Percentiles rank a stretch among this genome's conserved stretches.
Conservation (phyloP, 2,113 vertebrate species). For the Chaetodon auriga region DNA sequence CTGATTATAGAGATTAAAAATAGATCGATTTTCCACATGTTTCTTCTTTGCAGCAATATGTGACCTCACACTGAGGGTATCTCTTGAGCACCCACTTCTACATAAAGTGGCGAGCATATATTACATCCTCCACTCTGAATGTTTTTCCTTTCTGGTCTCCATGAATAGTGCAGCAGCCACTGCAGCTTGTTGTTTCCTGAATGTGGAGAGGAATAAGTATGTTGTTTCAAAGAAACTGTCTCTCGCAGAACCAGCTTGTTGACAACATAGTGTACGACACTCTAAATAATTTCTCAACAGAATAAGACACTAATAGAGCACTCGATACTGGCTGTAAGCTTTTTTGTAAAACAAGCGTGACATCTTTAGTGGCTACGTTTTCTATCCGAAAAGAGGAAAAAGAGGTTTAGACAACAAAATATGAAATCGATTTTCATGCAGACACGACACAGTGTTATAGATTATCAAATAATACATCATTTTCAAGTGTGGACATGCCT, state of each 20-base stretch:
- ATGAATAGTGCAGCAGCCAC: constrained; percentile 28
- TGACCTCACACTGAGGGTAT: neutral
- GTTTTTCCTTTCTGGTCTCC: neutral
- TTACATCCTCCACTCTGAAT: neutral
- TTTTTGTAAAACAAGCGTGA: constrained; percentile 15
- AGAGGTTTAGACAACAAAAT: neutral
- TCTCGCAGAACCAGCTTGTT: constrained; percentile 43
- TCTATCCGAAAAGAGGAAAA: neutral
- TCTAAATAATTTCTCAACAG: constrained; percentile 42
- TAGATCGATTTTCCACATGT: neutral
- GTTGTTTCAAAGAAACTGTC: constrained; percentile 15
- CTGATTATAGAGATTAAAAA: too few relatives aligned
- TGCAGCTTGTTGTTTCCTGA: constrained; percentile 57
- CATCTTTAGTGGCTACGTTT: neutral
- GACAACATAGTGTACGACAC: constrained; percentile 16
- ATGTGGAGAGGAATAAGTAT: constrained; percentile 53
- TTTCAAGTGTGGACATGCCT: constrained; percentile 47
- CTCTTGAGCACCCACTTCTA: neutral
- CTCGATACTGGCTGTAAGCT: neutral
- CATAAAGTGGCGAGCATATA: neutral
- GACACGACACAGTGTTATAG: constrained; percentile 3
- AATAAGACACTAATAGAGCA: constrained; percentile 10
- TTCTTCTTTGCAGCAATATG: neutral
- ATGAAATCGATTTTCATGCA: constrained; percentile 29
- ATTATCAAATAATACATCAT: constrained; percentile 42